Percentiles rank a stretch among this genome's conserved stretches.
These are phyloP conservation scores for Xylocopa sonorina DNA, from an alignment of 1,140 invertebrate genomes.

Conservation along the genomic window DNA sequence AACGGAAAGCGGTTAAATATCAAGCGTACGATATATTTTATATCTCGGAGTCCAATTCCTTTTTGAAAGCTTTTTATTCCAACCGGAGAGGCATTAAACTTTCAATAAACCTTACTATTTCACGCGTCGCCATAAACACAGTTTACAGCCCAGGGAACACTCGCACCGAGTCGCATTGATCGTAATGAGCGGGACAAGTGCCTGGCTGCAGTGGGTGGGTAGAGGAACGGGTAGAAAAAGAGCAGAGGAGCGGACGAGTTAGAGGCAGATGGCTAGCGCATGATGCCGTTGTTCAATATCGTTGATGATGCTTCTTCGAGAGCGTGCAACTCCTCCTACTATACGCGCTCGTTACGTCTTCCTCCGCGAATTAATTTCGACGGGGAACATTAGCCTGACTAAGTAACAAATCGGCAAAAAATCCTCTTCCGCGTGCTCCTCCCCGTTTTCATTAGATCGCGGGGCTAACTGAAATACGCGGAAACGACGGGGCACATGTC, in stretches of 20 bases:
- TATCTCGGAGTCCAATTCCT: no score
- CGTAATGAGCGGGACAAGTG: slow-evolving; percentile 50
- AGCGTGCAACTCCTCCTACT: not conserved
- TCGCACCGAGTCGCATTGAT: slow-evolving; percentile 32
- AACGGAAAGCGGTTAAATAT: not conserved
- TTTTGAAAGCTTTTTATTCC: no score
- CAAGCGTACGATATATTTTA: no score
- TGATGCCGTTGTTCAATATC: slow-evolving; percentile 40
- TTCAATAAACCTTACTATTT: not conserved
- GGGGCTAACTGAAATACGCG: no score
- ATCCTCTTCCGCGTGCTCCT: not conserved
- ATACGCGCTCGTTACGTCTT: not conserved
- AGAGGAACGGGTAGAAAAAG: not conserved
- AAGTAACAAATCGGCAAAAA: not conserved
- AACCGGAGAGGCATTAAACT: not conserved
- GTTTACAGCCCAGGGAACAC: not conserved
- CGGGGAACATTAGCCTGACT: not conserved
- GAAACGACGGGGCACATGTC: not conserved
- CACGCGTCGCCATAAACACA: slow-evolving; percentile 8
- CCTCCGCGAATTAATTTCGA: not conserved
- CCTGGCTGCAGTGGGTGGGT: not conserved
- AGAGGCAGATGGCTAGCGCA: slow-evolving; percentile 10
- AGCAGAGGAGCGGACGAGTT: slow-evolving; percentile 11
- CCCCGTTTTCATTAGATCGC: not conserved
- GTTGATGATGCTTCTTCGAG: slow-evolving; percentile 16